Percentiles rank a stretch among this genome's conserved stretches.
These are phyloP conservation scores for Micrastur ruficollis DNA, from an alignment of 2,797 vertebrate species.

Conservation along the genomic window DNA sequence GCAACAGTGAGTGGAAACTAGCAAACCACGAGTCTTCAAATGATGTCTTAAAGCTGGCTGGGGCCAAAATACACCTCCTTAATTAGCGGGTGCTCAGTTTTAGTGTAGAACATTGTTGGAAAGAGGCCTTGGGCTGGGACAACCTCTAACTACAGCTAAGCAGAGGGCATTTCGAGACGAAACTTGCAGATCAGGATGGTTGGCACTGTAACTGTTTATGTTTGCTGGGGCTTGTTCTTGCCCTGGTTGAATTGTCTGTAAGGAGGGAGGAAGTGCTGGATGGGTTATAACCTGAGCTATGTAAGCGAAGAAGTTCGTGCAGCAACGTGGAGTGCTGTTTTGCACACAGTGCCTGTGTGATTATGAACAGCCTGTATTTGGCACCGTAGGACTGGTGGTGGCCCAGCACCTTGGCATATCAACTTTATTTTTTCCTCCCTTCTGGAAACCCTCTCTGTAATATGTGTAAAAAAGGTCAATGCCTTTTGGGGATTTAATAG, in stretches of 20 bases:
- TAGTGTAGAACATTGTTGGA: neutral
- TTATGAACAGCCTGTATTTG: neutral
- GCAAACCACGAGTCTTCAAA: neutral
- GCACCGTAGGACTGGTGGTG: neutral
- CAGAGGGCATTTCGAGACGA: neutral
- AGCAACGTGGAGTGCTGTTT: neutral
- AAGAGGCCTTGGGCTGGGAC: neutral
- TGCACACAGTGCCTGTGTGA: neutral
- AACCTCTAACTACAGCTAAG: neutral
- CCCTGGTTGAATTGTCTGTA: neutral
- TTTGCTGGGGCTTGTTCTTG: neutral
- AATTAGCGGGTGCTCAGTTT: neutral
- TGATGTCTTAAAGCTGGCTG: neutral
- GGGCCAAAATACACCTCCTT: neutral
- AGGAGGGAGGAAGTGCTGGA: neutral
- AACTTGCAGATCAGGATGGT: neutral
- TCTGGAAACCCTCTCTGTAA: neutral
- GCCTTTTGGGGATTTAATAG: neutral
- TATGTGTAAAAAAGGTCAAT: neutral
- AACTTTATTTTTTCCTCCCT: neutral
- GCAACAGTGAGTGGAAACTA: neutral
- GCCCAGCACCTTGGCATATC: neutral
- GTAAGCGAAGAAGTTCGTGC: rapidly evolving
- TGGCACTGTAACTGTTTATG: neutral
- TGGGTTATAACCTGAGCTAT: neutral